Percentiles rank a stretch among this genome's conserved stretches.
phyloP scores from a whole-genome alignment of 2,113 vertebrate genomes.

The Ochotona princeps region DNA sequence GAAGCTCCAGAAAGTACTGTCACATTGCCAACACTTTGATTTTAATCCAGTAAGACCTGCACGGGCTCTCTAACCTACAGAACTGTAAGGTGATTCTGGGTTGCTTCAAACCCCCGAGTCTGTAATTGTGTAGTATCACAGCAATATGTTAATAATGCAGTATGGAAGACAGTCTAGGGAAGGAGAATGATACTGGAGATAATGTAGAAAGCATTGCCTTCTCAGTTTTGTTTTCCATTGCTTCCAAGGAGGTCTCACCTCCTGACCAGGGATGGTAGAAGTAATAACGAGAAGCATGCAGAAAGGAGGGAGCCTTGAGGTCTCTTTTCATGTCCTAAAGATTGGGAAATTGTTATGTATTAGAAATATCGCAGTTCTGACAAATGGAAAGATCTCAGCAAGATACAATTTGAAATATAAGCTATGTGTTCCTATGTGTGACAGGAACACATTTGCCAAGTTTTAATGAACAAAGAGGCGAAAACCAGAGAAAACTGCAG shows the following conservation, averaged over 20 bases:
- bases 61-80: not conserved
- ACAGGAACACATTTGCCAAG: not conserved
- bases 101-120: not conserved
- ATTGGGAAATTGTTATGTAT: not conserved
- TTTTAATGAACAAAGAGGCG: slow-evolving; percentile 33
- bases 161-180: not conserved
- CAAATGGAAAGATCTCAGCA: not conserved
- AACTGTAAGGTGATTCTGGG: not conserved
- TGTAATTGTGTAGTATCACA: not conserved
- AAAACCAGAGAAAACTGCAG: slow-evolving; percentile 17
- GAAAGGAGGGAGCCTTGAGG: not conserved
- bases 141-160: not conserved
- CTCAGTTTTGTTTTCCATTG: not conserved
- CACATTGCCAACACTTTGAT: not conserved
- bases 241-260: not conserved
- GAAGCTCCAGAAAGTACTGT: not conserved
- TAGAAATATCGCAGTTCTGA: not conserved
- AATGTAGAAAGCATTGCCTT: not conserved
- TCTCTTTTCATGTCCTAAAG: not conserved
- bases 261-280: not conserved
- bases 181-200: not conserved
- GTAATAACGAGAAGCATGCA: not conserved
- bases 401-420: slow-evolving; percentile 5
- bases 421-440: not conserved
- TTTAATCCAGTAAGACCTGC: not conserved